phyloP scores from a whole-genome alignment of 1,140 invertebrate genomes.

The Panulirus ornatus region DNA sequence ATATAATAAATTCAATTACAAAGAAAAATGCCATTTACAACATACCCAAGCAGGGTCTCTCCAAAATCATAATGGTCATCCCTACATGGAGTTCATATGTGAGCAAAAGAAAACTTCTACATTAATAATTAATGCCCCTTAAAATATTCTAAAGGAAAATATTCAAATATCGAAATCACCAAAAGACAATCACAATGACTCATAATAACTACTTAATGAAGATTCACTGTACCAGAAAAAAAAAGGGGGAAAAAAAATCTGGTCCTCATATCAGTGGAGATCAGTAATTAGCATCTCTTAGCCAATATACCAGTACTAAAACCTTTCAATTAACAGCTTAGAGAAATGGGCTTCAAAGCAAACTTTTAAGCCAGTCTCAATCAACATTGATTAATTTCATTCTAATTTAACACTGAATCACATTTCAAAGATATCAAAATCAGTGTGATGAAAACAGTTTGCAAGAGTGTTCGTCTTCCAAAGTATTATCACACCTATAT shows the following conservation, averaged over 20 bases:
- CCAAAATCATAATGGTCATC: background rate
- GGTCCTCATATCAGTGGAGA: background rate
- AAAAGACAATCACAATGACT: conserved; percentile 16
- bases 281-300: background rate
- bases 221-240: background rate
- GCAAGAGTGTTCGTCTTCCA: too few species aligned
- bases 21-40: too few species aligned
- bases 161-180: conserved; percentile 14
- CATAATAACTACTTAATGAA: background rate
- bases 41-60: too few species aligned
- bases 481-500: too few species aligned
- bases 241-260: background rate
- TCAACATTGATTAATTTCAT: too few species aligned
- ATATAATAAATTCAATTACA: too few species aligned
- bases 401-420: too few species aligned
- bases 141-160: background rate
- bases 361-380: background rate
- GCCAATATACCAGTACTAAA: background rate
- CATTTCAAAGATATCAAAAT: too few species aligned
- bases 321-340: background rate
- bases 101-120: background rate
- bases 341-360: background rate
- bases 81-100: background rate
- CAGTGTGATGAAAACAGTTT: too few species aligned
- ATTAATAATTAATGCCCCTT: conserved; percentile 10